Base-by-base conservation (phyloP, 2,113 vertebrate genomes). In the Hemiscyllium ocellatum region DNA sequence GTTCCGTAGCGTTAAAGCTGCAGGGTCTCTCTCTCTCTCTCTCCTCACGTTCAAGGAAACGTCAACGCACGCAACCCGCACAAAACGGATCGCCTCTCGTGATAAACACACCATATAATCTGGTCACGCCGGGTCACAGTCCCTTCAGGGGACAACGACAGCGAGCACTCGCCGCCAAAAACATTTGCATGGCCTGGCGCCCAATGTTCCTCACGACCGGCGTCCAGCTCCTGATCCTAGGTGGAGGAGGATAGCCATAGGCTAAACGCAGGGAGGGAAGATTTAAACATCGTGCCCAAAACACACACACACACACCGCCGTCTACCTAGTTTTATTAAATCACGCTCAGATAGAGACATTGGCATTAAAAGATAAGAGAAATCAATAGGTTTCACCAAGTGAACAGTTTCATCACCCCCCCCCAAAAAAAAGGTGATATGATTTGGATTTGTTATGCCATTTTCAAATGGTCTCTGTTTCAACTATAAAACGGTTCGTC, bases 11-110 rank as follows among this genome's bases (percentile, higher is more conserved):
- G 37, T 95, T 94, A 94, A 94, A 68, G 61, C 61, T 37, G 69
- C 91, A 94, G 65, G 65, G 19, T 69, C 66, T 69, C 91, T 91
- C 50, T 85, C 80, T 85, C 80, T 93, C n/a, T 93, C 61, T 65
- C 8, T 65, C 20, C 52, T 56, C 56, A 50, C 42, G 91, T 94
- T 68, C 42, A 42, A 61, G n/a, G 7, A 69, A 94, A 42, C 66
- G 22, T 50, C 56, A 65, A 65, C 56, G 26, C 6, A 24, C 50
- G 19, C 66, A 70, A 50, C 42, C 61, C 26, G 52, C 0, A 89
- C 52, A 89, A 13, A 89, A 22, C 89, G 8, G 29, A 66, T 93
- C 33, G 20, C 37, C 61, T 66, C 1, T 8, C 5, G 33, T 61
- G 26, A 61, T 26, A 90, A 90, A n/a, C 33, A n/a, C 61, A 91